Evolutionary conservation across 2,113 vertebrate genomes (phyloP).

Genomic region (Garra rufa): DNA sequence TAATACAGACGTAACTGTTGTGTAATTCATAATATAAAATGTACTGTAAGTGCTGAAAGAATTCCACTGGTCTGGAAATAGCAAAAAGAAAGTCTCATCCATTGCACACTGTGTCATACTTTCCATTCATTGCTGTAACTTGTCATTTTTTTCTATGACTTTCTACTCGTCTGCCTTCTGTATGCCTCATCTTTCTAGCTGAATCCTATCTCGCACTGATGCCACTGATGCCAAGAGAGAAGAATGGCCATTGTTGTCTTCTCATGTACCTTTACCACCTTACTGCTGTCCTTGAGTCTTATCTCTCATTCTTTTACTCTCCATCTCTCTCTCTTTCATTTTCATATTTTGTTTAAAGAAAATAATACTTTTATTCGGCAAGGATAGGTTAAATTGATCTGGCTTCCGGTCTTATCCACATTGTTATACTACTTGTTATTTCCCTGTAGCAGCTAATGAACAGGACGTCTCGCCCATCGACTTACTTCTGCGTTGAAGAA

Average conservation of each 20-base stretch:
- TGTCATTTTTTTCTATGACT: conserved; percentile 46
- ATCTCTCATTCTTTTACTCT: conserved; percentile 1
- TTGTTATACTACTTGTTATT: too few species aligned
- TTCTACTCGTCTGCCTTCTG: conserved; percentile 26
- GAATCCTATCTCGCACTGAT: conserved; percentile 59
- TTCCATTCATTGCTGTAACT: conserved; percentile 43
- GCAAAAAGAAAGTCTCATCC: neutral
- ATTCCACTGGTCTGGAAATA: neutral
- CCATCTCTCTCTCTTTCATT: neutral
- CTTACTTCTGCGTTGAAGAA: too few species aligned
- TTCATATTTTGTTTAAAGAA: neutral
- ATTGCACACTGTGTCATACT: conserved; percentile 16
- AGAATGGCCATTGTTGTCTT: conserved; percentile 58
- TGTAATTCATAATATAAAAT: neutral
- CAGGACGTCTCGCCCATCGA: too few species aligned
- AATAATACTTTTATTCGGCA: neutral
- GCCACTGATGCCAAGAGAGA: conserved; percentile 57
- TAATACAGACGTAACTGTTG: neutral
- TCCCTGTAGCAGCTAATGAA: too few species aligned
- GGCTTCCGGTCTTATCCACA: too few species aligned
- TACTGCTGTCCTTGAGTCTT: conserved; percentile 60
- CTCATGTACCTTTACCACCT: conserved; percentile 52
- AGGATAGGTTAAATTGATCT: neutral
- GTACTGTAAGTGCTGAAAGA: neutral
- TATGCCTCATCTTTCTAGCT: conserved; percentile 60